phyloP scores from a whole-genome alignment of 2,113 vertebrate species.

The Rissa tridactyla region DNA sequence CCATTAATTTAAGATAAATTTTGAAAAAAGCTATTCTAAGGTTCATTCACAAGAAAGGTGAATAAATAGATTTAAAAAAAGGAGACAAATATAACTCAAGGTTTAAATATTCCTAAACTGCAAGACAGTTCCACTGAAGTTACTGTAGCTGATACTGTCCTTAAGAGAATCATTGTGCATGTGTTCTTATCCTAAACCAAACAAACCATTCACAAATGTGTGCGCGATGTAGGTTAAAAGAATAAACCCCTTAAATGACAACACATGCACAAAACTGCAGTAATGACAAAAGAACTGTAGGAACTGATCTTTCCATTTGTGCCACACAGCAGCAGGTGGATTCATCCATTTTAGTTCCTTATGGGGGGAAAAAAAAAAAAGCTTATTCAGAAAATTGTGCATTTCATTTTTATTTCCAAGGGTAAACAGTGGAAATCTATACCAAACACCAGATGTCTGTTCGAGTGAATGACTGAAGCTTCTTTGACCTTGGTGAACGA shows the following conservation, averaged over 20 bases:
- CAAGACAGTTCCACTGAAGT: not conserved
- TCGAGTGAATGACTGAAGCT: not conserved
- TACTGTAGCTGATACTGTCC: not conserved
- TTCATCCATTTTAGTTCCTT: not conserved
- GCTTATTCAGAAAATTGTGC: not conserved
- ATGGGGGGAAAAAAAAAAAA: not conserved
- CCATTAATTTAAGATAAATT: not conserved
- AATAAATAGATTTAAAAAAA: not conserved
- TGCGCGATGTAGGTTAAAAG: not conserved
- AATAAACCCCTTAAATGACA: not conserved
- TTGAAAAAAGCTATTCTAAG: not conserved
- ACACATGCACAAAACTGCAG: not conserved
- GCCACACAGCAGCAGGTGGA: not conserved
- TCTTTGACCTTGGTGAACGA: not conserved
- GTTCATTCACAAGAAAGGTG: constrained; percentile 9
- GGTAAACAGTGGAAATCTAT: not conserved
- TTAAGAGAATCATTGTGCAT: not conserved
- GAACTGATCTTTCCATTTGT: not conserved
- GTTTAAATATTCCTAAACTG: not conserved
- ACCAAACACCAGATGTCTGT: not conserved
- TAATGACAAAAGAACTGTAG: not conserved
- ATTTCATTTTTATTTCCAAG: not conserved
- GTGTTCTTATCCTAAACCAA: constrained; percentile 7
- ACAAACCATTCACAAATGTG: not conserved
- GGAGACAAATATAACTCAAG: not conserved